These are phyloP conservation scores for Choloepus hoffmanni DNA, from an alignment of 2,113 vertebrate genomes.

Conservation along the genomic window DNA sequence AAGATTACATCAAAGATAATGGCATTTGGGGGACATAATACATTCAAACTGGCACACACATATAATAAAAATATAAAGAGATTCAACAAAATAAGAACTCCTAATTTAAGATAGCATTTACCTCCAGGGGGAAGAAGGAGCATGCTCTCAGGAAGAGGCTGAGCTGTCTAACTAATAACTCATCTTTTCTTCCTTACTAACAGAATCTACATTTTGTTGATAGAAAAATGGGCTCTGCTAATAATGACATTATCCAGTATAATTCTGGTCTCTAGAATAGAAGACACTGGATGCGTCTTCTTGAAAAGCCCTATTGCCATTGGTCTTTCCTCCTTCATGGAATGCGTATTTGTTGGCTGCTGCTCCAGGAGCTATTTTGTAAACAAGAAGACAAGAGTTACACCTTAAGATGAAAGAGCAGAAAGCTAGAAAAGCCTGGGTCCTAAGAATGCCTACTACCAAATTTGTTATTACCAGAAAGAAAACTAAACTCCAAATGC, in stretches of 20 bases:
- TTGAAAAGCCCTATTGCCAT: not conserved
- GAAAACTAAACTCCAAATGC: not conserved
- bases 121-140: not conserved
- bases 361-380: not conserved
- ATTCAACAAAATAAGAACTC: not conserved
- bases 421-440: not conserved
- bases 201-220: not conserved
- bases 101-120: not conserved
- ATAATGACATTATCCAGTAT: not conserved
- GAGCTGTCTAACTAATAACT: not conserved
- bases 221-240: not conserved
- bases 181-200: not conserved
- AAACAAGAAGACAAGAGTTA: not conserved
- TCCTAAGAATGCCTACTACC: not conserved
- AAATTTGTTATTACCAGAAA: not conserved
- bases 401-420: not conserved
- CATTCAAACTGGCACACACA: not conserved
- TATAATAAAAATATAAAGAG: not conserved
- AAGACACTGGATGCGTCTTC: not conserved
- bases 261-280: not conserved
- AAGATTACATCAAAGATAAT: no score
- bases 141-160: not conserved
- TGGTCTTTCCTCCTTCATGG: not conserved
- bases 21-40: no score
- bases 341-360: not conserved